Evolutionary conservation across 2,113 vertebrate species (phyloP).

Genomic region (Ceuthmochares aereus): DNA sequence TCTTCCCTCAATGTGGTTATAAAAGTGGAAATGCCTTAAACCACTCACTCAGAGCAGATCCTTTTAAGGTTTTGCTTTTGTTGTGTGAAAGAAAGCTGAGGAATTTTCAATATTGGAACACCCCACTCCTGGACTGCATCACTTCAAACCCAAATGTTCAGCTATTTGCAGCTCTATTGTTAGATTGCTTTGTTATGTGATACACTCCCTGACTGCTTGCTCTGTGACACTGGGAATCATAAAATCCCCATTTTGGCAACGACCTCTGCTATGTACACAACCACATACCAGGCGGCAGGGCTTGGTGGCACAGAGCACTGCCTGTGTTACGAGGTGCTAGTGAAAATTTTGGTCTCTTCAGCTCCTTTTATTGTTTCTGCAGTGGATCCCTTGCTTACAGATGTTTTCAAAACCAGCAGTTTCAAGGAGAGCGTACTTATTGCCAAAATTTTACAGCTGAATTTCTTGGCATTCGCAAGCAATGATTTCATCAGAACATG

Average conservation of each 20-base stretch:
- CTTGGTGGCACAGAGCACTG: conserved; percentile 38
- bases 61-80: conserved; percentile 10
- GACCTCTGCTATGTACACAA: conserved; percentile 44
- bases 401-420: conserved; percentile 63
- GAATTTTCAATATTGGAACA: conserved; percentile 32
- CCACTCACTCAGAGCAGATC: background rate
- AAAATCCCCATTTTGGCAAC: conserved; percentile 35
- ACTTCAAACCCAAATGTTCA: conserved; percentile 45
- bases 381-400: conserved; percentile 65
- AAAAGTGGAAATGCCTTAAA: conserved; percentile 7
- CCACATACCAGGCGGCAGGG: conserved; percentile 22
- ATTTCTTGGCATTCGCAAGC: conserved; percentile 9
- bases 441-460: conserved; percentile 68
- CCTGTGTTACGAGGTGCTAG: conserved; percentile 64
- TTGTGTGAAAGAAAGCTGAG: background rate
- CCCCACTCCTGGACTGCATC: background rate
- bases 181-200: conserved; percentile 41
- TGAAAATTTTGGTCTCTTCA: conserved; percentile 66
- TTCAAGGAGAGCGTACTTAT: conserved; percentile 50
- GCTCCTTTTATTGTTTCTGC: conserved; percentile 56
- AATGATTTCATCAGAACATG: conserved; percentile 57
- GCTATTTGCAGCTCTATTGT: conserved; percentile 22
- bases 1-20: background rate
- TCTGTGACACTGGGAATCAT: conserved; percentile 25
- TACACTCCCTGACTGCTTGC: background rate